A percentile compares a stretch with the other conserved stretches of the same genome.
Conservation (phyloP, 2,113 vertebrate species). For the Tetrax tetrax region DNA sequence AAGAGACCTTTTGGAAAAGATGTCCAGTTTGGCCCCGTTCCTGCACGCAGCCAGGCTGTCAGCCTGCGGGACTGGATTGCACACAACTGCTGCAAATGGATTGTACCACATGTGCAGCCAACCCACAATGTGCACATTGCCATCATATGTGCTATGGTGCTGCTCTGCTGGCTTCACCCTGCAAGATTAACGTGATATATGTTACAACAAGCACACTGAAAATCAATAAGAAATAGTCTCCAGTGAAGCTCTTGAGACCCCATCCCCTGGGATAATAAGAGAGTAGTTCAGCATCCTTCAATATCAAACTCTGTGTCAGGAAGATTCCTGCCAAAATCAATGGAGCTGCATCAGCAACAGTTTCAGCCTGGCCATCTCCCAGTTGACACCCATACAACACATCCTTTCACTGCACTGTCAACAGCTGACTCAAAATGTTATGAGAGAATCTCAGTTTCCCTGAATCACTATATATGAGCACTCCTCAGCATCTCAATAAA, state of each 20-base stretch:
- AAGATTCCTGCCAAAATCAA: neutral
- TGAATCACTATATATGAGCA: neutral
- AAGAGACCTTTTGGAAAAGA: neutral
- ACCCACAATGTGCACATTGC: too few species aligned
- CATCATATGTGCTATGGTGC: fast-evolving
- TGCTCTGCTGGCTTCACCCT: neutral
- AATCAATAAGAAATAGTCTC: neutral
- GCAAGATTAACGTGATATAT: neutral
- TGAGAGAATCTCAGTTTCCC: neutral
- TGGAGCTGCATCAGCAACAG: neutral
- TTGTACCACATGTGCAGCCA: neutral
- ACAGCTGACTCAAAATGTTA: neutral
- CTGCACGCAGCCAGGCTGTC: neutral
- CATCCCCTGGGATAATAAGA: neutral
- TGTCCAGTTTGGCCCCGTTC: fast-evolving
- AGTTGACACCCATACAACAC: neutral
- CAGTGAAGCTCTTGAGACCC: neutral
- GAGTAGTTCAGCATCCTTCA: neutral
- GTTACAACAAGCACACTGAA: neutral
- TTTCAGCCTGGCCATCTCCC: neutral
- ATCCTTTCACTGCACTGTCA: neutral
- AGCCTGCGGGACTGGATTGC: neutral
- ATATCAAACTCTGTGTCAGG: neutral
- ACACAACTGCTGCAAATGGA: neutral
- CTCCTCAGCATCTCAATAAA: neutral